Evolutionary conservation across 2,888 invertebrate species (phyloP).

Genomic region (Coecobrya sp.): DNA sequence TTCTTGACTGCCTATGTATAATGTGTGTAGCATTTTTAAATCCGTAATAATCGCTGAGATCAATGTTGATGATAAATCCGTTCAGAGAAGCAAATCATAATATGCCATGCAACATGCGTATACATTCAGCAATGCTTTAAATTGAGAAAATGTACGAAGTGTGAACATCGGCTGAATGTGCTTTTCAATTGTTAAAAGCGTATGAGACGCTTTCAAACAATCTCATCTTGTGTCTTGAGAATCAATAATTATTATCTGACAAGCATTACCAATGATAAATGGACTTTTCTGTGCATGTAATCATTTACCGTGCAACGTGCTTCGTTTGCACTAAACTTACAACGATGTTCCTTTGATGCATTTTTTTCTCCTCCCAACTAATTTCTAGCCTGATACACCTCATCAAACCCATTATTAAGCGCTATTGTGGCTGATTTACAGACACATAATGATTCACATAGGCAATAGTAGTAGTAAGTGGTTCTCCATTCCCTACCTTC

Average conservation of each 20-base stretch:
- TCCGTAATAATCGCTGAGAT: too few relatives aligned
- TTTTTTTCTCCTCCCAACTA: constrained; percentile 56
- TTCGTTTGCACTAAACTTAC: not conserved
- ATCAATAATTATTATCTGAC: constrained; percentile 69
- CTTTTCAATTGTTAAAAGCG: not conserved
- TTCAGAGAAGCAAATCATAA: too few relatives aligned
- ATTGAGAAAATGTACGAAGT: too few relatives aligned
- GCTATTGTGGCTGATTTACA: not conserved
- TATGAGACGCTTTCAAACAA: not conserved
- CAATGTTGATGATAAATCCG: too few relatives aligned
- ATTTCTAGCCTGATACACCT: constrained; percentile 66
- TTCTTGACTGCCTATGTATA: too few relatives aligned
- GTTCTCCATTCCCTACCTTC: not conserved
- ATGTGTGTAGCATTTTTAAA: too few relatives aligned
- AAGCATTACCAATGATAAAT: constrained; percentile 72
- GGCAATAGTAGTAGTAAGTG: too few relatives aligned
- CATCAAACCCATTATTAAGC: constrained; percentile 65
- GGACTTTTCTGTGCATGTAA: not conserved
- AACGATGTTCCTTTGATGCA: not conserved
- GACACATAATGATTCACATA: not conserved
- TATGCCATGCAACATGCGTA: too few relatives aligned
- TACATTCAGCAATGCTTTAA: too few relatives aligned
- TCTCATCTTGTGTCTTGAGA: constrained; percentile 11
- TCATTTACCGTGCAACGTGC: not conserved
- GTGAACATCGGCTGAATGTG: too few relatives aligned